Evolutionary conservation across 2,113 vertebrate genomes (phyloP), one percentile per base, ranked within the genome.

Genomic region (Lophotis ruficrista): DNA sequence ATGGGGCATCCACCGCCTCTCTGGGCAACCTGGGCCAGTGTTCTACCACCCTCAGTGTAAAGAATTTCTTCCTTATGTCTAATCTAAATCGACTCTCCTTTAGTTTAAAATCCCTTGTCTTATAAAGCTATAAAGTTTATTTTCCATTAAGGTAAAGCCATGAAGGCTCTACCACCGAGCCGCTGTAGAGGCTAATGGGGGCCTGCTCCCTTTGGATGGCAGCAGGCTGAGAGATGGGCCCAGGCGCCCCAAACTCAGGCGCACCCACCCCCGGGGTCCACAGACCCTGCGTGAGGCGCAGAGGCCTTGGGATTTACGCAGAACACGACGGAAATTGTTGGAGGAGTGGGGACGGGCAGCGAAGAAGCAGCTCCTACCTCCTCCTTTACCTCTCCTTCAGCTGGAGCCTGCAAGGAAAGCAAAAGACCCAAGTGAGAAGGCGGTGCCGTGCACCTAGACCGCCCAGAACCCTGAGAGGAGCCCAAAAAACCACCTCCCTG

Each of bases 321-420:
- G 12, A 43, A 35, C 18, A 8, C 37, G 35, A 38, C 7, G 3
- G 3, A 58, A 62, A 35, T 68, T 54, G 47, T 22, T 12, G 27
- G 27, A 27, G 16, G 22, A 57, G 16, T 4, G 27, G 45, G 35
- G 38, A 79, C 20, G 8, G 9, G 10, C 18, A 16, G 7, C 5
- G 5, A 11, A 31, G 54, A 69, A 81, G 33, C 61, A 77, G 85
- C 51, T 86, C 98, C 98, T 97, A 99, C 99, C 99, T 99, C 99
- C 97, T 99, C 98, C 97, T 97, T 99, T 37, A 94, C 97, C 86
- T 98, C 98, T 77, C 96, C 98, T 97, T 98, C 98, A 96, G 93
- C 93, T 98, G 98, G 98, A 97, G 98, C 98, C 97, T 98, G 90
- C 80, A 93, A 56, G 65, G 37, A 69, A 97, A 94, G 25, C 12